Evolutionary conservation across 2,113 vertebrate species (phyloP).

Genomic region (Ploceus nigricollis): DNA sequence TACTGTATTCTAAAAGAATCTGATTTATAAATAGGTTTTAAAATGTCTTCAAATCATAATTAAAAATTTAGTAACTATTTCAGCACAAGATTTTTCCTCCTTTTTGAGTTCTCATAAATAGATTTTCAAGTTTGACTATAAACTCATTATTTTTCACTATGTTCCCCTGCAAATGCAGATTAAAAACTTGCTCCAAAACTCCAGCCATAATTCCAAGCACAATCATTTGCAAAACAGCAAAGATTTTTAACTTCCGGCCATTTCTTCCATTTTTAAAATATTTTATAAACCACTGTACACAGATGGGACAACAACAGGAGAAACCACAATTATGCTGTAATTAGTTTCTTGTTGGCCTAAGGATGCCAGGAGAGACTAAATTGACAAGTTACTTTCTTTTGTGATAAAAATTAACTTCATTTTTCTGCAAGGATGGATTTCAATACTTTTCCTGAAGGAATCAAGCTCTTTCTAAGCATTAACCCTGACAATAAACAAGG

Average conservation of each 20-base stretch:
- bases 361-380: neutral
- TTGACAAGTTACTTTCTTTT: neutral
- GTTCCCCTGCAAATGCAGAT: neutral
- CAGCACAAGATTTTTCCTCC: neutral
- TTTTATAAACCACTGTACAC: neutral
- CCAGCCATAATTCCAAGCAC: neutral
- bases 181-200: neutral
- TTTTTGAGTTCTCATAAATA: neutral
- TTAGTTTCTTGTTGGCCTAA: neutral
- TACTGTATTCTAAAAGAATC: neutral
- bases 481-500: neutral
- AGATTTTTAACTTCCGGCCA: neutral
- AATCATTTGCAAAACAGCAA: neutral
- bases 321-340: neutral
- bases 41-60: neutral
- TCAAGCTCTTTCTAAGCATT: neutral
- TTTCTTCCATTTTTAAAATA: neutral
- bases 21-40: neutral
- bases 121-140: neutral
- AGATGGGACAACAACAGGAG: neutral
- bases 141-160: neutral
- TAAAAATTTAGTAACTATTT: neutral
- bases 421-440: conserved; percentile 8
- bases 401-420: neutral
- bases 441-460: neutral